A percentile compares a stretch with the other conserved stretches of the same genome.
phyloP scores from a whole-genome alignment of 2,888 invertebrate genomes.

The Petrophora chlorosata region DNA sequence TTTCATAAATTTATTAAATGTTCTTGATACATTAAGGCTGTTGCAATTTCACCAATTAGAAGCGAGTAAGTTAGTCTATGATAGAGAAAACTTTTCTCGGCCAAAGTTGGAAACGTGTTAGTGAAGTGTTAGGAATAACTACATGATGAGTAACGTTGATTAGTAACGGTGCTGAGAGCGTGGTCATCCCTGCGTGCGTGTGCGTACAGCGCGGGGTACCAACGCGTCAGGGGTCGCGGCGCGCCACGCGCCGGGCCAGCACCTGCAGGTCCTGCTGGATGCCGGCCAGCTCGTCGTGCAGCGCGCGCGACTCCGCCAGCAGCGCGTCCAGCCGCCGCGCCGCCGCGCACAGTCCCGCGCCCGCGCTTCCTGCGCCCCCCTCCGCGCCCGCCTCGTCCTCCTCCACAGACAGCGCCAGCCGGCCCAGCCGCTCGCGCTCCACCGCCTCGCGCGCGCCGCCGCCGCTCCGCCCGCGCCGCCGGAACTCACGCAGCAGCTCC shows the following conservation, averaged over 20 bases:
- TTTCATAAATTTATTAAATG: not conserved
- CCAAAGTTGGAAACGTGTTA: no score
- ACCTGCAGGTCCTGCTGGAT: conserved; percentile 81
- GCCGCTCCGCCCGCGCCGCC: conserved; percentile 54
- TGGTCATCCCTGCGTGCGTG: conserved; percentile 9
- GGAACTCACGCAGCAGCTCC: conserved; percentile 54
- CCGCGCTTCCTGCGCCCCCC: conserved; percentile 52
- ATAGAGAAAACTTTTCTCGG: not conserved
- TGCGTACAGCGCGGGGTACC: conserved; percentile 53
- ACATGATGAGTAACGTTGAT: no score
- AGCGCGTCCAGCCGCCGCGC: conserved; percentile 71
- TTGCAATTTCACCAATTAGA: conserved; percentile 5
- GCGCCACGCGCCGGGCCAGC: conserved; percentile 75
- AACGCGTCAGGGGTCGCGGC: conserved; percentile 72
- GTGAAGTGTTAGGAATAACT: not conserved
- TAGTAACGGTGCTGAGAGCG: conserved; percentile 1
- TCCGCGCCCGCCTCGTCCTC: conserved; percentile 59
- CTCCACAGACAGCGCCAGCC: conserved; percentile 73
- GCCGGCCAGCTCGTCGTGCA: conserved; percentile 75
- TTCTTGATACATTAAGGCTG: not conserved
- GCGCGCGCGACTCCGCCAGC: conserved; percentile 71
- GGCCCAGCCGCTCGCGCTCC: conserved; percentile 71
- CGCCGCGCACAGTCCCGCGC: conserved; percentile 61
- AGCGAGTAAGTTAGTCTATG: not conserved
- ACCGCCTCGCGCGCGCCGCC: conserved; percentile 61